Percentiles rank a stretch among this genome's conserved stretches.
Evolutionary conservation across 92 coral and sea anemone species (phyloP).

Genomic region (Scolanthus callimorphus): DNA sequence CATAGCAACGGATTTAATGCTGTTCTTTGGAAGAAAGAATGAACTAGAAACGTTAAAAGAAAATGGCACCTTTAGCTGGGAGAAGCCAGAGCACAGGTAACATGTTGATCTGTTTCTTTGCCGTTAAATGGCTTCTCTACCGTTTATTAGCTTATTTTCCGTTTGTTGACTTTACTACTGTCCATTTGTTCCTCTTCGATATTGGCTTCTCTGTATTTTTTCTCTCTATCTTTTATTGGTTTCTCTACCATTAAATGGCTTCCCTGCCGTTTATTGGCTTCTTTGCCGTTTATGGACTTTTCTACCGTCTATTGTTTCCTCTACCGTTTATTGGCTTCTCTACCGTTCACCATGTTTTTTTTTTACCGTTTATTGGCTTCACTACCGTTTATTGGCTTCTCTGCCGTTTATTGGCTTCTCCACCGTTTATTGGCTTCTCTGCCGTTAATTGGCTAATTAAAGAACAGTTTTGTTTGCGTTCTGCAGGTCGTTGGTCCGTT

Average conservation of each 20-base stretch:
- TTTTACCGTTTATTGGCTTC: too few species aligned
- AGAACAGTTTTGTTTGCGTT: too few species aligned
- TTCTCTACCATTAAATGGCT: too few species aligned
- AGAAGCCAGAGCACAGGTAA: conserved; percentile 75
- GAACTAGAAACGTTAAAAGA: conserved; percentile 55
- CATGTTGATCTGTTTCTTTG: neutral
- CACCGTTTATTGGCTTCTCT: too few species aligned
- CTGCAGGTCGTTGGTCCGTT: conserved; percentile 64
- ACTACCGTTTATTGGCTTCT: neutral
- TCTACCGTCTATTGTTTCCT: too few species aligned
- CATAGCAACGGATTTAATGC: conserved; percentile 79
- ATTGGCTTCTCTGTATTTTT: too few species aligned
- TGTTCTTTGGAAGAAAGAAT: conserved; percentile 60
- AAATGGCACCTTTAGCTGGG: conserved; percentile 61
- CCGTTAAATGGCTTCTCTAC: neutral
- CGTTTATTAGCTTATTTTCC: neutral
- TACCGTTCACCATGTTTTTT: too few species aligned
- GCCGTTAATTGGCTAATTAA: too few species aligned
- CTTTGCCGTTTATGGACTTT: neutral
- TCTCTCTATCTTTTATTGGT: too few species aligned
- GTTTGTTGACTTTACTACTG: too few species aligned
- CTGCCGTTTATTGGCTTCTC: neutral
- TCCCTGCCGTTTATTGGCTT: neutral
- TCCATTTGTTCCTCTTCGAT: too few species aligned
- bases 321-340: too few species aligned